phyloP scores from a whole-genome alignment of 2,797 vertebrate species.

The Taeniopygia guttata region DNA sequence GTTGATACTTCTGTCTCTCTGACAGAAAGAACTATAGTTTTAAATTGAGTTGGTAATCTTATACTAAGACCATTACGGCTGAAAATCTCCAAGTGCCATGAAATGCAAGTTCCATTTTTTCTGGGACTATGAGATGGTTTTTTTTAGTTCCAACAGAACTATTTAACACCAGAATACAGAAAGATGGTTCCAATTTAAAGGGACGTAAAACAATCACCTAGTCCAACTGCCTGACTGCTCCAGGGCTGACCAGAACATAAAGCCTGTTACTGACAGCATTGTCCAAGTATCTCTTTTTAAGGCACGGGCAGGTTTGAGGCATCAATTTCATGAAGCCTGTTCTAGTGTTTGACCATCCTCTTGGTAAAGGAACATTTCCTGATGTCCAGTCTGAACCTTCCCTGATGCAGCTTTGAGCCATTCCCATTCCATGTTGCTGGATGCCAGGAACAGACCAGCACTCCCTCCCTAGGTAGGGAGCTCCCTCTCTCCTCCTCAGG shows the following conservation, averaged over 20 bases:
- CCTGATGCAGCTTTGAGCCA: rapidly evolving
- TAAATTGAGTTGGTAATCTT: not conserved
- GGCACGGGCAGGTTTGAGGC: too few relatives aligned
- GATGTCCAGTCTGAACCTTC: not conserved
- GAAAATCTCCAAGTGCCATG: not conserved
- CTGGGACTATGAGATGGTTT: not conserved
- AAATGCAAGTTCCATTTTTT: not conserved
- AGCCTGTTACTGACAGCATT: not conserved
- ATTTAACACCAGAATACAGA: not conserved
- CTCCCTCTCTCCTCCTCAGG: too few relatives aligned
- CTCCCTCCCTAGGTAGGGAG: not conserved
- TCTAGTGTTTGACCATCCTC: not conserved
- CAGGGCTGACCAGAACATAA: not conserved
- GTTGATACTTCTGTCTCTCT: not conserved
- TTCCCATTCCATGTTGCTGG: rapidly evolving
- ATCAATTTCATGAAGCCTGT: not conserved
- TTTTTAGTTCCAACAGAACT: not conserved
- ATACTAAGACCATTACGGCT: not conserved
- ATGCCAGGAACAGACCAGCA: not conserved
- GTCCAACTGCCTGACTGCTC: not conserved
- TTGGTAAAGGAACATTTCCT: not conserved
- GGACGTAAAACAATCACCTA: not conserved
- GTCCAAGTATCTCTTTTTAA: not conserved
- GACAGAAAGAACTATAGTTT: not conserved
- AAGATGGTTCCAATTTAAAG: not conserved